Conservation (phyloP, 2,113 vertebrate genomes). For the Cebidichthys violaceus region DNA sequence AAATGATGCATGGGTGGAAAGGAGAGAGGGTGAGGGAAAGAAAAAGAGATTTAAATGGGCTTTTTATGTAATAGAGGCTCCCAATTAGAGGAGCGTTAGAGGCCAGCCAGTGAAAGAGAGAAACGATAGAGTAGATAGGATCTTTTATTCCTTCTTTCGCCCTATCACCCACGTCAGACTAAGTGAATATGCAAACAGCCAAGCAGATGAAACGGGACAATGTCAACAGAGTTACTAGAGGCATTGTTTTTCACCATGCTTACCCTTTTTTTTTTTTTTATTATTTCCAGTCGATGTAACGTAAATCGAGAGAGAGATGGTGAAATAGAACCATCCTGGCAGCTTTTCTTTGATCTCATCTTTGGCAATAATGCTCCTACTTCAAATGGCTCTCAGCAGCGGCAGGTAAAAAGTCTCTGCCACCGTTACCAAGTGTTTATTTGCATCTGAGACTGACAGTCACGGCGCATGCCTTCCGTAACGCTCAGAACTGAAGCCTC, state of each 20-base stretch:
- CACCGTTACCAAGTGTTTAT: constrained; percentile 40
- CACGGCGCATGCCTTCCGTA: constrained; percentile 26
- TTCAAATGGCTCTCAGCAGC: constrained; percentile 69
- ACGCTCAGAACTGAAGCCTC: constrained; percentile 35
- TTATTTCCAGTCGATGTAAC: constrained; percentile 14
- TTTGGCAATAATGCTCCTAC: constrained; percentile 59
- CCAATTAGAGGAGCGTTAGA: constrained; percentile 26
- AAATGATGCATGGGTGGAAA: constrained; percentile 1
- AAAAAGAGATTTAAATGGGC: constrained; percentile 15
- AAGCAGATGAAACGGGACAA: constrained; percentile 54
- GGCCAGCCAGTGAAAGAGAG: constrained; percentile 12
- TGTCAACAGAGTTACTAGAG: constrained; percentile 63
- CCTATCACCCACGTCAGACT: constrained; percentile 39
- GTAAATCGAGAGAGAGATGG: constrained; percentile 10
- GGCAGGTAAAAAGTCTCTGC: constrained; percentile 63
- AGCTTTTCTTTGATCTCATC: constrained; percentile 67
- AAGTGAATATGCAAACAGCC: constrained; percentile 53
- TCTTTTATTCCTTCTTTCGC: too few species aligned
- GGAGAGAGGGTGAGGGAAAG: background rate
- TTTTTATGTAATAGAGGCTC: constrained; percentile 29
- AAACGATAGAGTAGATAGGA: constrained; percentile 25
- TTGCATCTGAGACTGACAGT: constrained; percentile 63
- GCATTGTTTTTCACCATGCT: constrained; percentile 10
- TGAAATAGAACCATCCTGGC: constrained; percentile 47
- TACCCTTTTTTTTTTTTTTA: constrained; percentile 7